Conservation (phyloP, 2,113 vertebrate species). For the Alaudala cheleensis region DNA sequence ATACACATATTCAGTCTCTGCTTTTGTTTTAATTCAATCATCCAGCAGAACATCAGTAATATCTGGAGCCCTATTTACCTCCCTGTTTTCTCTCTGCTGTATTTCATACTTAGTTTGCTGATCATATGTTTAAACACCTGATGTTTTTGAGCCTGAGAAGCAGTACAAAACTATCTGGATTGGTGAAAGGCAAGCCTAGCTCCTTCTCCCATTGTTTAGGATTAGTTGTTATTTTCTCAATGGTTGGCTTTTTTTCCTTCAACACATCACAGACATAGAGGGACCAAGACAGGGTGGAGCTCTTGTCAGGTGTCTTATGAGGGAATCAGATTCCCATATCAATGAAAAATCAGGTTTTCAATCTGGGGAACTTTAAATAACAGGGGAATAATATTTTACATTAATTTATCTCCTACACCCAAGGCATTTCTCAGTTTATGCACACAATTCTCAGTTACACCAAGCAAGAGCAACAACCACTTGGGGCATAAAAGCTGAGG, state of each 20-base stretch:
- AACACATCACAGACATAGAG: accelerated
- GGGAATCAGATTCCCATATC: not conserved
- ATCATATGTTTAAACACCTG: not conserved
- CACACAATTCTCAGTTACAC: not conserved
- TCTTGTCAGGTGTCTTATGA: not conserved
- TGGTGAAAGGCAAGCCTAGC: not conserved
- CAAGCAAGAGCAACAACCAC: not conserved
- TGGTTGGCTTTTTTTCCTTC: not conserved
- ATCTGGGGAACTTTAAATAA: not conserved
- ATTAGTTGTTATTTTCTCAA: not conserved
- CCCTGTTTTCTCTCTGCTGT: not conserved
- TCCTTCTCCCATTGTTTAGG: not conserved
- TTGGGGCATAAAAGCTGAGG: not conserved
- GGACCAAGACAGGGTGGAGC: not conserved
- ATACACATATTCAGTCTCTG: not conserved
- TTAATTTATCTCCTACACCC: not conserved
- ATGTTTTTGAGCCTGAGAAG: not conserved
- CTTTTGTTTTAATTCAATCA: not conserved
- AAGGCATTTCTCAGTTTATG: not conserved
- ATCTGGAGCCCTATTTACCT: not conserved
- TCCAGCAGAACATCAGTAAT: not conserved
- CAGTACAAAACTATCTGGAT: not conserved
- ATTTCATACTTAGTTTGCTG: not conserved
- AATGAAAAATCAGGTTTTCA: not conserved
- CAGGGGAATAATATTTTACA: not conserved